Conservation (phyloP, 1,140 invertebrate genomes). For the Hetaerina americana region DNA sequence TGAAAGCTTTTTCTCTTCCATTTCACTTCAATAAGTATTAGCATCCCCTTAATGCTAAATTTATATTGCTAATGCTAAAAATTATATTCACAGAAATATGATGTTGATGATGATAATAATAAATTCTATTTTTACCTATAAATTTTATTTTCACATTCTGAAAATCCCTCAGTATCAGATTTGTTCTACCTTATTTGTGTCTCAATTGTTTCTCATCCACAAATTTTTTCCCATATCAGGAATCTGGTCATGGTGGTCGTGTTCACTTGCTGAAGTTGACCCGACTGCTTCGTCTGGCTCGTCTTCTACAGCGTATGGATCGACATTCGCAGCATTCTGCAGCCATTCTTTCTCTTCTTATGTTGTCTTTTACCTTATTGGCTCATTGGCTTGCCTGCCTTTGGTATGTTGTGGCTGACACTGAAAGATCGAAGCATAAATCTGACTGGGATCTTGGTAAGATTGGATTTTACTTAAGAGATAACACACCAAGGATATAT, state of each 20-base stretch:
- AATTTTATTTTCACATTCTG: too few species aligned
- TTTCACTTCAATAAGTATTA: too few species aligned
- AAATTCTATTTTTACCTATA: too few species aligned
- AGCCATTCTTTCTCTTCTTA: slow-evolving; percentile 87
- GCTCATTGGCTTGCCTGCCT: slow-evolving; percentile 99
- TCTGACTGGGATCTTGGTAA: slow-evolving; percentile 66
- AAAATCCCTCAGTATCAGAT: too few species aligned
- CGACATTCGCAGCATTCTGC: slow-evolving; percentile 94
- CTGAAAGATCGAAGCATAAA: slow-evolving; percentile 58
- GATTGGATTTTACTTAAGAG: too few species aligned
- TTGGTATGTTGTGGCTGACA: slow-evolving; percentile 94
- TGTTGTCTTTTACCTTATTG: slow-evolving; percentile 89
- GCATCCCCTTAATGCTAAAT: too few species aligned
- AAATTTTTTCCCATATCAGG: slow-evolving; percentile 39
- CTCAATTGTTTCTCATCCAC: not conserved
- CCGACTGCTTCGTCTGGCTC: slow-evolving; percentile 74
- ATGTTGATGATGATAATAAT: too few species aligned
- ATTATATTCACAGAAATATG: too few species aligned
- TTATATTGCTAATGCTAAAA: too few species aligned
- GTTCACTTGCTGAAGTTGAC: slow-evolving; percentile 94
- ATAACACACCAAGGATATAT: too few species aligned
- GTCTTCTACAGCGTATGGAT: slow-evolving; percentile 95
- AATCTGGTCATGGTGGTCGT: slow-evolving; percentile 49
- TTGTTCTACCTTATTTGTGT: not conserved
- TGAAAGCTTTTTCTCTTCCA: too few species aligned